Base-by-base conservation (phyloP, 1,140 invertebrate species). In the Drosophila simulans region DNA sequence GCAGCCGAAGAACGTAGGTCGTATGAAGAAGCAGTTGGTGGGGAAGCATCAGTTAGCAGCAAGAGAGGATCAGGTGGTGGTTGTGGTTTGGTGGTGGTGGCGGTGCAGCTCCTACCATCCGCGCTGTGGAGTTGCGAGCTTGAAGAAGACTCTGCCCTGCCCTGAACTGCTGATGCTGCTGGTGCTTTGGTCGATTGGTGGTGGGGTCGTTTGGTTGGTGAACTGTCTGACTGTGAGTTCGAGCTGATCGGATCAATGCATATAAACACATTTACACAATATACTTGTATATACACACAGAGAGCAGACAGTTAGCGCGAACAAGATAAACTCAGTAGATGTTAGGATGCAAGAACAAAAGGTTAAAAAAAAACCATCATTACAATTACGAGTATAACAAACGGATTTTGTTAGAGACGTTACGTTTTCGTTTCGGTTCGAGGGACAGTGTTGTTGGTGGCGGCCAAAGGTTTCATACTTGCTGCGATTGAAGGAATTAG, bases 1-100 rank as follows among this genome's bases (percentile, higher is more conserved):
- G 71, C 58, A 74, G 70, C 59, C 63, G 72, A 62, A 74, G 70
- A 70, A 70, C 63, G 49, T 40, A 65, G 66, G 20, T 70, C 40
- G 66, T 35, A 72, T 72, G 63, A 62, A 83, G 70, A 83, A 85
- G 80, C 79, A 64, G 78, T 66, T 59, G 69, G 75, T 68, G 35
- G 75, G 55, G 42, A 48, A 69, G 51, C 66, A 65, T 78, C 69
- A 77, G 64, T 66, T 63, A 69, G 68, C 70, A 69, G 77, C 52
- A 52, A 55, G 40, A 63, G 64, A 52, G 55, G 72, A 56, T 60
- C 71, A 62, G 62, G 64, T 68, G 51, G 52, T 56, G 63, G 48
- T 40, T 62, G 68, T 59, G 54, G 66, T 75, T 46, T 60, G 59
- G 62, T 64, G 48, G 59, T 54, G 60, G 46, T 10, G 45, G 45